These are phyloP conservation scores for Prosapia bicincta DNA, from an alignment of 2,888 invertebrate genomes.

Conservation along the genomic window DNA sequence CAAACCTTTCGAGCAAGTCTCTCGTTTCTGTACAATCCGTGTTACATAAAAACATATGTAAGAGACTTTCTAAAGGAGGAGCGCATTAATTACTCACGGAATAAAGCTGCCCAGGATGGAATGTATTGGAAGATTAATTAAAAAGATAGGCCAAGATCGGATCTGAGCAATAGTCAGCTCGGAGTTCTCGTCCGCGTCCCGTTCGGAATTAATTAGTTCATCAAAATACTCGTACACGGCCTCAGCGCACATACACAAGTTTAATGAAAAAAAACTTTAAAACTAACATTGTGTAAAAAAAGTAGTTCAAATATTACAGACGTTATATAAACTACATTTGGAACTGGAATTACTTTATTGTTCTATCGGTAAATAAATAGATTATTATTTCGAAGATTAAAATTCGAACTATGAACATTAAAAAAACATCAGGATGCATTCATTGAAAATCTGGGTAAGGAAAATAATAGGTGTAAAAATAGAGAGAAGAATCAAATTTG, in stretches of 20 bases:
- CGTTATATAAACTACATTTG: too few species aligned
- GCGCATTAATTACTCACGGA: background rate
- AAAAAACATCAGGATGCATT: too few species aligned
- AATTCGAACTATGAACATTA: too few species aligned
- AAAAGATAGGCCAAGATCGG: constrained; percentile 2
- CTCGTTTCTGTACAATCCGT: background rate
- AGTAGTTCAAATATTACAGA: too few species aligned
- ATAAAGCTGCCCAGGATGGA: background rate
- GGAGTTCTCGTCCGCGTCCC: background rate
- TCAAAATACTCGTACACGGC: background rate
- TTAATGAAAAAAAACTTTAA: too few species aligned
- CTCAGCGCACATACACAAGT: background rate
- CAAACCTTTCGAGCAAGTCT: background rate
- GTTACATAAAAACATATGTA: constrained; percentile 2
- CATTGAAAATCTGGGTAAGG: too few species aligned
- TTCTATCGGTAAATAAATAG: too few species aligned
- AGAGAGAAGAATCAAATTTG: too few species aligned
- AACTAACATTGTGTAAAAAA: too few species aligned
- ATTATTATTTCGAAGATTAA: too few species aligned
- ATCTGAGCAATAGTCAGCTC: background rate
- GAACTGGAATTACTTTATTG: too few species aligned
- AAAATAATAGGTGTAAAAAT: too few species aligned
- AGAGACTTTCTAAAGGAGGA: background rate
- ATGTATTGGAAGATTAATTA: background rate
- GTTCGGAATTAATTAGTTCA: background rate